Evolutionary conservation across 2,888 invertebrate species (phyloP), one percentile per base, ranked within the genome.

Genomic region (Macropis europaea): DNA sequence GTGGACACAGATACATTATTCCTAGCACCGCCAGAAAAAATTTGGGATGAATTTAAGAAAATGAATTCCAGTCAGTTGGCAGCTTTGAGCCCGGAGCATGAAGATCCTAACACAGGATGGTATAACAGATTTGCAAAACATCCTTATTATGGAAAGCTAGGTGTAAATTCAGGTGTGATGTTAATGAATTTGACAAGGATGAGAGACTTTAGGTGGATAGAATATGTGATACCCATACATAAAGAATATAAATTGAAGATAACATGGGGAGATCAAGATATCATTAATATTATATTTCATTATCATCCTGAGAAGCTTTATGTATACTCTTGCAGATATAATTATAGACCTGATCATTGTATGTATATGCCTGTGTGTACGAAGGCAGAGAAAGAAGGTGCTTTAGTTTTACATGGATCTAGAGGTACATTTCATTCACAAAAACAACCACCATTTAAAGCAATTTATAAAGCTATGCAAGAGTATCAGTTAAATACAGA

Each of bases 261-360:
- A 71, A 97, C 97, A 0, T 99, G 97, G 97, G 98, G 98, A n/a
- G 99, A 99, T 90, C 98, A 99, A 91, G 98, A 98, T 91, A 94
- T 97, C 82, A 95, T 97, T 82, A 97, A 97, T 87, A 96, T 97
- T 85, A 95, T 96, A 87, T 97, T 97, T 87, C 95, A 96, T 89
- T 95, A 94, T 89, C 94, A 95, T 91, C 95, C 96, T 82, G 95
- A 95, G 76, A 95, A 95, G 82, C 92, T 98, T 60, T 94, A 93
- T 79, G 91, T 95, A 63, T 94, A 96, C 87, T 93, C 95, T 0
- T 99, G 98, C 87, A 93, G 95, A 70, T 97, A 95, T 91, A 99
- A 99, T 90, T 98, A 95, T 90, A 94, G 98, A 50, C 95, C 97
- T 1, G 98, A 99, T 91, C 98, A 98, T 90, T 99, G 99, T 90